Base-by-base conservation (phyloP, 64 coral and sea anemone species). In the Platygyra sinensis region DNA sequence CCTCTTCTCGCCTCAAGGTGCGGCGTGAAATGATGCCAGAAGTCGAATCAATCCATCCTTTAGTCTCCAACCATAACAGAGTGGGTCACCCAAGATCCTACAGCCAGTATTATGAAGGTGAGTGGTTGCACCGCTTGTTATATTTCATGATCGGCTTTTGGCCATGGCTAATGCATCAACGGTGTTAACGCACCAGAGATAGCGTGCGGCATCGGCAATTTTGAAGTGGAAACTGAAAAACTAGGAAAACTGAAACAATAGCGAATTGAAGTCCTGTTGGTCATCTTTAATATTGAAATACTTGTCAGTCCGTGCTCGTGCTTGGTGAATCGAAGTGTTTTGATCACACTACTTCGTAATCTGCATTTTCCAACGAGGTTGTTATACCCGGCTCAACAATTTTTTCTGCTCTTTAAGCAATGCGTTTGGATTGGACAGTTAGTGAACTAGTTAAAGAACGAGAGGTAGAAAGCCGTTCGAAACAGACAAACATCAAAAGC, bases 81-180 rank as follows among this genome's bases (percentile, higher is more conserved):
- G 38, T 39, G 22, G 33, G 36, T 15, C 63, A 67, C 67, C 63
- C 62, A 0, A 85, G 81, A 71, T 85, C 81, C 11, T 72, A 71
- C 81, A 85, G 81, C 24, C 81, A 85, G 81, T 71, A 85, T 39
- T 85, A 85, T 72, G 63, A 85, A 85, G 81, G 81, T 85, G 30
- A 20, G 62, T 51, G 4, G 22, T 13, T 29, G 9, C 42, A 25
- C 65, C 60, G 31, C 62, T 71, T 71, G 18, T 85, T 39, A 17
- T 3, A 14, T 13, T 83, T 46, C 76, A 16, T 18, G 10, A 69
- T 27, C n/a, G 1, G 25, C 10, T 27, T 69, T 11, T 27, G 24
- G 65, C 25, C 22, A 27, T n/a, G 65, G 65, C 22, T 57, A 57
- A 57, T 57, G 25, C 20, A 27, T 69, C 22, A 27, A 10, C 65